Conservation (phyloP, 2,113 vertebrate genomes). For the Zosterops pallidus region DNA sequence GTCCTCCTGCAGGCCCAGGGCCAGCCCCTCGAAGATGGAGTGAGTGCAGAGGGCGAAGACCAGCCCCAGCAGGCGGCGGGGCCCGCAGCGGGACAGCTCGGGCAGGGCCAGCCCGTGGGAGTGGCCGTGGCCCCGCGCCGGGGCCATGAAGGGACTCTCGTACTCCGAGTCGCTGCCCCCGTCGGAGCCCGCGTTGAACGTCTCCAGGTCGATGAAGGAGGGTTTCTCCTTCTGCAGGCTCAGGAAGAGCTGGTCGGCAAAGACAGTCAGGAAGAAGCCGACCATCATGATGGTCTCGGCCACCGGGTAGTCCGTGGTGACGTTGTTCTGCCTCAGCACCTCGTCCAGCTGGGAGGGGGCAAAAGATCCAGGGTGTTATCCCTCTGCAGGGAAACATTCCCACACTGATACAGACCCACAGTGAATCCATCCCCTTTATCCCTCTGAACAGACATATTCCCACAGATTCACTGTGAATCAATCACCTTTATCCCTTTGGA, state of each 20-base stretch:
- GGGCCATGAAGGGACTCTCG: constrained; percentile 84
- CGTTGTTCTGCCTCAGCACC: constrained; percentile 75
- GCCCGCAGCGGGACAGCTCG: constrained; percentile 75
- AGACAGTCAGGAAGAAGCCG: constrained; percentile 89
- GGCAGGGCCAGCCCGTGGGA: constrained; percentile 67
- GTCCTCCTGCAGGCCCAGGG: constrained; percentile 90
- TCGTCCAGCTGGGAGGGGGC: constrained; percentile 72
- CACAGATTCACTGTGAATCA: too few relatives aligned
- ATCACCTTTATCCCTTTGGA: too few relatives aligned
- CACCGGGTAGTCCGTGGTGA: constrained; percentile 84
- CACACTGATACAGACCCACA: neutral
- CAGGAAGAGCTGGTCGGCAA: constrained; percentile 89
- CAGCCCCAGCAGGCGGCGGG: constrained; percentile 83
- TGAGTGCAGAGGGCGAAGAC: constrained; percentile 87
- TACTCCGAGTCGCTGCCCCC: constrained; percentile 91
- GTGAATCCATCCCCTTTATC: neutral
- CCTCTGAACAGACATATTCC: neutral
- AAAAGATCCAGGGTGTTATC: neutral
- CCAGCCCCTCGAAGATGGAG: constrained; percentile 89
- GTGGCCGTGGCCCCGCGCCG: neutral
- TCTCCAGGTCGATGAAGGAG: constrained; percentile 91
- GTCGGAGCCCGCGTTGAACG: constrained; percentile 89
- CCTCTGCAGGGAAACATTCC: too few relatives aligned
- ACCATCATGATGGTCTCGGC: constrained; percentile 91
- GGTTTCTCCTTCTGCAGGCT: constrained; percentile 88